Base-by-base conservation (phyloP, 2,797 vertebrate genomes). In the Microctenopoma lineatum region DNA sequence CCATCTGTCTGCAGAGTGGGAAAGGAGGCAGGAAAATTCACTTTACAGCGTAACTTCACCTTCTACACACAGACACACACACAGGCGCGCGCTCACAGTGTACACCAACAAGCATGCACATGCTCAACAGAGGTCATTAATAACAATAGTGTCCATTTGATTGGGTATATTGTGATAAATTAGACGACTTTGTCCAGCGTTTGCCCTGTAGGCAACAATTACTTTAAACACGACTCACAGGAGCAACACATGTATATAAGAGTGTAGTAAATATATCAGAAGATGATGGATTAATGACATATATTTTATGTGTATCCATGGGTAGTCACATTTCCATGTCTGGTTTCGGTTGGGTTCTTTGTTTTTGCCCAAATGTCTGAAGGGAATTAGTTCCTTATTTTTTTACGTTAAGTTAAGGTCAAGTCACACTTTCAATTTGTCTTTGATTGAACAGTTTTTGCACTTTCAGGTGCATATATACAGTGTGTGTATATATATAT, bases 101-200 rank as follows among this genome's bases (percentile, higher is more conserved):
- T 32, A 36, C 52, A 58, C 39, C 25, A 16, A 36, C 9, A 45
- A 53, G 41, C 42, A 41, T 7, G 2, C 36, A 58, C 56, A 26
- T 45, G 26, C 55, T 44, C 50, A 54, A 52, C 41, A 60, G 12
- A 46, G 50, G 54, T 27, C 73, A 75, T 62, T 32, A 39, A 50
- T 75, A 79, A 56, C 45, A 47, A 50, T 14, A 13, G 34, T 3
- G 7, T 50, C 51, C 48, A 47, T 57, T 64, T 56, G 39, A 70
- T 61, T 64, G 60, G 34, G 4, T 62, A 29, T 55, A 84, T 73
- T 63, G 16, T 75, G 82, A 89, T 84, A 16, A 77, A 90, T 84
- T 67, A 59, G 16, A 71, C 62, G 32, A 72, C 68, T 26, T 55
- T 76, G 73, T 69, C 72, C 60, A 48, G 11, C 66, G 66, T 77